Base-by-base conservation (phyloP, 2,113 vertebrate species). In the Phodopus roborovskii region DNA sequence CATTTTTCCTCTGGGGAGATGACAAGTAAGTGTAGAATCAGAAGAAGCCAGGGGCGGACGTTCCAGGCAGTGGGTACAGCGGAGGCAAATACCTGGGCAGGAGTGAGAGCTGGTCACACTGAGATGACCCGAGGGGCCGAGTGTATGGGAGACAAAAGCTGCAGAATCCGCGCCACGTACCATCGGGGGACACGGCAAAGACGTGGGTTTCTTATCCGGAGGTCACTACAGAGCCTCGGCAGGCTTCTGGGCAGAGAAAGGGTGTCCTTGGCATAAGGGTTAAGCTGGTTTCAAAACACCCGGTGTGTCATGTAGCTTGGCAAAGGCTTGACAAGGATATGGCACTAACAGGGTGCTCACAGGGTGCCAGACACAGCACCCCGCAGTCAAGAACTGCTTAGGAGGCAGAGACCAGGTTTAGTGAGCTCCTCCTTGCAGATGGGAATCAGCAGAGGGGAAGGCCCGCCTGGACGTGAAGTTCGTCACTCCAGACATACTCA, bases 1-100 rank as follows among this genome's bases (percentile, higher is more conserved):
- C 17, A 0, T 28, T 36, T 26, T 62, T 88, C 92, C 93, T 24
- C n/a, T 39, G 82, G 93, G 73, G 95, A 53, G 93, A 13, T 95
- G 95, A 90, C 90, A 79, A 87, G 94, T 75, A 79, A 94, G 90
- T 56, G 39, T 16, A 82, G 74, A 83, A 30, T 81, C 48, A 0
- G 33, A 79, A 88, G 58, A 88, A 90, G 50, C 28, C 7, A 13
- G 39, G 78, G 70, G 45, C 83, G 60, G 83, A 64, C 64, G 24
- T 70, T 39, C 53, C 73, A 70, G 77, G 75, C 73, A 79, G 95
- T 95, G 78, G 83, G 48, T 50, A 84, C 7, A 0, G 0, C 89
- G 48, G 77, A 93, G 77, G 75, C 91, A 75, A 58, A 77, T 73
- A 48, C 66, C 78, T 56, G 68, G 74, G 62, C 84, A 71, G 88